Base-by-base conservation (phyloP, 1,140 invertebrate species). In the Hycleus cichorii region DNA sequence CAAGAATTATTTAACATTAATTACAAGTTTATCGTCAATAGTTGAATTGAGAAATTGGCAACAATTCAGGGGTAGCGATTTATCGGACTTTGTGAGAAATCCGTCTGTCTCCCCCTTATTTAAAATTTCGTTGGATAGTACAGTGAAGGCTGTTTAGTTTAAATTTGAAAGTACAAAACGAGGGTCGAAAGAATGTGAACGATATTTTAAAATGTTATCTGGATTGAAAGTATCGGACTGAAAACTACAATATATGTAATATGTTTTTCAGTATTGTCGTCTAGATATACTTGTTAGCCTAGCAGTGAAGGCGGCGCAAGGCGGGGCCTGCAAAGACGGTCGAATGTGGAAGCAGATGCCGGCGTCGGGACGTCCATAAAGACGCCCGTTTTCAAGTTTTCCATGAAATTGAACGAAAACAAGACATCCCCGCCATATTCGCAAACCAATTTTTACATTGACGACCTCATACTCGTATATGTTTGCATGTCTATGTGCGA, bases 181-280 rank as follows among this genome's bases (percentile, higher is more conserved):
- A 32, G 32, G 32, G 32, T 32, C 32, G 52, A 49, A 47, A 56
- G 62, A 59, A 59, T 63, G 49, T 46, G 32, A 46, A 58, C 62
- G 54, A 63, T 63, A 63, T 63, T 63, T 63, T 63, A 63, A 63
- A 63, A 63, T 59, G 62, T 63, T 63, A 63, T 63, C 62, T 42
- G 58, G 50, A 57, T 59, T 48, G 46, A 45, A 57, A 58, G 50
- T 63, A 63, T 63, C 32, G 32, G 32, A 32, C 32, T 32, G 32
- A 32, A 18, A 32, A 32, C 32, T 32, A 32, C 32, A 32, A 32
- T 32, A 32, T 32, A 32, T 32, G 32, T 32, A 32, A 32, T 32
- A 32, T 32, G 32, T 46, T 38, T 49, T 11, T 24, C 51, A 54
- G 44, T 11, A 54, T n/a, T 32, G 32, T 32, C 7, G 51, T 45